Evolutionary conservation across 2,888 invertebrate genomes (phyloP).

Genomic region (Panorpa germanica): DNA sequence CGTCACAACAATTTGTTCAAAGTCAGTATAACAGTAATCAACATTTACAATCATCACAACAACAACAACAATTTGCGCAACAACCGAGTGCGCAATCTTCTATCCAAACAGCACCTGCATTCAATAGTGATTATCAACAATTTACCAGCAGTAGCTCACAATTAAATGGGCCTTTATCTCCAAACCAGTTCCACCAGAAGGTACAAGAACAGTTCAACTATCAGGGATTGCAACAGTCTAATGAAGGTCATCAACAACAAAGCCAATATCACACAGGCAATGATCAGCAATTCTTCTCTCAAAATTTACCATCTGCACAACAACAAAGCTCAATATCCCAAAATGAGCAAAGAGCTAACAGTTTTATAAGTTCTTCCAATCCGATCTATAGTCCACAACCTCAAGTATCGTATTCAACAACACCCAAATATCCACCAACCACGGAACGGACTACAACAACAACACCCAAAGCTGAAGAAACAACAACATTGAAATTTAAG

Average conservation of each 20-base stretch:
- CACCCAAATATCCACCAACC: constrained; percentile 17
- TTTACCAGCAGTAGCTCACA: constrained; percentile 16
- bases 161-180: constrained; percentile 14
- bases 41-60: constrained; percentile 14
- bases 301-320: too few species aligned
- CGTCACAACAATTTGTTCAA: constrained; percentile 11
- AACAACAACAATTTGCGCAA: constrained; percentile 13
- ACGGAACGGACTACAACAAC: constrained; percentile 15
- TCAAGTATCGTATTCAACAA: constrained; percentile 14
- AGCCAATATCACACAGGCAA: constrained; percentile 10
- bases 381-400: too few species aligned
- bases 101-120: constrained; percentile 13
- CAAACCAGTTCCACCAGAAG: constrained; percentile 18
- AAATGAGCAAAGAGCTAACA: too few species aligned
- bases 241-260: constrained; percentile 20
- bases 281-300: constrained; percentile 6
- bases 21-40: constrained; percentile 10
- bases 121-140: constrained; percentile 12
- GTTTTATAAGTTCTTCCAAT: too few species aligned
- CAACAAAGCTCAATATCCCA: too few species aligned
- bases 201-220: constrained; percentile 14
- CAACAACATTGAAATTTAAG: constrained; percentile 27
- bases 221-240: constrained; percentile 19
- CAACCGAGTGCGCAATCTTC: constrained; percentile 13
- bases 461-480: constrained; percentile 18